Evolutionary conservation across 1,140 invertebrate species (phyloP), one percentile per base, ranked within the genome.

Genomic region (Condylostylus longicornis): DNA sequence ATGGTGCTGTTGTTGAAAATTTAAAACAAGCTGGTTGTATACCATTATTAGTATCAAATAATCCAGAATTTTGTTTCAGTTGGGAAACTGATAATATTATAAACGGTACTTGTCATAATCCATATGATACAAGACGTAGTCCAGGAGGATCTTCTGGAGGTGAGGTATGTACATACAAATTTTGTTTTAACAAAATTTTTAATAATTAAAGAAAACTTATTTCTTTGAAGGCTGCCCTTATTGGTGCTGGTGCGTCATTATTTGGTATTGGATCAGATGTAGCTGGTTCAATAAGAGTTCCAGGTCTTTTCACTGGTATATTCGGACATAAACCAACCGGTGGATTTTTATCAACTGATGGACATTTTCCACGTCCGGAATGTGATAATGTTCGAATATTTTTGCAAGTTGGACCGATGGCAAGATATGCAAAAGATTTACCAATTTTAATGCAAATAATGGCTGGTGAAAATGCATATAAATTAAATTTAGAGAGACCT

Each of bases 251-350:
- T 12, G 83, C 77, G 12, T 77, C 82, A 1, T 54, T 81, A 0
- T 68, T 90, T 32, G 85, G 87, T 20, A 62, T 95, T 21, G 84
- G 84, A 7, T 85, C 84, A 0, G 89, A 95, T 58, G 74, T 93
- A 38, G 81, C 75, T 9, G 77, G 89, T 8, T 90, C 85, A 10
- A 82, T 94, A 41, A 70, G 88, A 18, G 64, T 94, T 46, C 89
- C 89, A 2, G 70, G 80, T 8, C 68, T 81, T 23, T 89, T 83
- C 51, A 84, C 77, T 61, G 88, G 89, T 14, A 64, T 93, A 19
- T 93, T 84, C 53, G 85, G 86, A 18, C 83, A 89, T 54, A 91
- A 89, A 51, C 77, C 85, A 13, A 78, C 82, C 1, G 66, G 52
- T 64, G 72, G 67, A 23, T 51, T 71, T 18, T 53, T 74, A 18